Conservation (phyloP, 2,888 invertebrate genomes). For the Bursaphelenchus okinawaensis region DNA sequence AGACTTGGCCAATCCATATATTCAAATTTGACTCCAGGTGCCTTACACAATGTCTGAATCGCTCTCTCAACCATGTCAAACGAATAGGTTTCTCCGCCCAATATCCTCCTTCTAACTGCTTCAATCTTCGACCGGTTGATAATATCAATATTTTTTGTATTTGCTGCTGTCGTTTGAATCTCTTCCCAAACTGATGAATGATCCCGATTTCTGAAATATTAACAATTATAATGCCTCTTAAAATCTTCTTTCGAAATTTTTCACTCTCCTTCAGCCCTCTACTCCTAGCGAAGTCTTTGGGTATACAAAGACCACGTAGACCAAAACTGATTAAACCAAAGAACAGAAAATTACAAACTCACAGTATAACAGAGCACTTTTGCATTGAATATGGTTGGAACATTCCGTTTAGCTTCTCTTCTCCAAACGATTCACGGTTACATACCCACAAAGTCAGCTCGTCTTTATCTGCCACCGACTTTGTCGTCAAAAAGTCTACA, state of each 20-base stretch:
- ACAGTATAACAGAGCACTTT: slow-evolving; percentile 13
- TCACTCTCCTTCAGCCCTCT: too few species aligned
- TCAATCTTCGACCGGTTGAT: slow-evolving; percentile 4
- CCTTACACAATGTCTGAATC: slow-evolving; percentile 24
- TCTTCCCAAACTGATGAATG: neutral
- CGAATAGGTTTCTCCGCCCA: slow-evolving; percentile 42
- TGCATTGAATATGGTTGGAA: slow-evolving; percentile 19
- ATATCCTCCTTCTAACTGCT: slow-evolving; percentile 26
- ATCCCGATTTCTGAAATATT: neutral
- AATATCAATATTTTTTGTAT: neutral
- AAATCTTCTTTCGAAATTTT: too few species aligned
- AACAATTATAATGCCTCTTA: neutral
- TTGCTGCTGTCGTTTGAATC: neutral
- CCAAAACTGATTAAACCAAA: too few species aligned
- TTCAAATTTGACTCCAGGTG: slow-evolving; percentile 15
- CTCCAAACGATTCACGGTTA: slow-evolving; percentile 16
- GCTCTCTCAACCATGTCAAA: slow-evolving; percentile 50
- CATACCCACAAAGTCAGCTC: slow-evolving; percentile 17
- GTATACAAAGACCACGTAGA: too few species aligned
- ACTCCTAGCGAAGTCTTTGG: too few species aligned
- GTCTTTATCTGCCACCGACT: neutral
- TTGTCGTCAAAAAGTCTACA: slow-evolving; percentile 12
- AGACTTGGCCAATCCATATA: slow-evolving; percentile 32
- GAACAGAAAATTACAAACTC: slow-evolving; percentile 10
- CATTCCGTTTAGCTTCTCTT: slow-evolving; percentile 2